Conservation (phyloP, 2,888 invertebrate genomes). For the Seira sanloemensis region DNA sequence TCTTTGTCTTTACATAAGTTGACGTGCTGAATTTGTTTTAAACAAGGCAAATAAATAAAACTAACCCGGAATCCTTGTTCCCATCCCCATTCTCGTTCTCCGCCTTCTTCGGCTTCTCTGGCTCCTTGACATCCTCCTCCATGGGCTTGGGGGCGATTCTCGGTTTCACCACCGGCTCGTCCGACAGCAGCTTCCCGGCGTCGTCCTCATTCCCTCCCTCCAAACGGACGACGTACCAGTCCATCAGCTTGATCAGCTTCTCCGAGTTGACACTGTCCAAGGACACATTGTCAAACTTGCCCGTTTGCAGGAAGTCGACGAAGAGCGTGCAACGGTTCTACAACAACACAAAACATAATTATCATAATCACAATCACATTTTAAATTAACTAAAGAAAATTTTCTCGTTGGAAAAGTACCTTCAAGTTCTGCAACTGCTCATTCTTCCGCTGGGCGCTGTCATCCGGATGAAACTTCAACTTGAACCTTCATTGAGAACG, state of each 20-base stretch:
- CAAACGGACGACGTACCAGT: constrained; percentile 96
- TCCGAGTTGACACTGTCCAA: constrained; percentile 89
- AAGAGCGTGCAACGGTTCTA: constrained; percentile 93
- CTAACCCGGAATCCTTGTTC: constrained; percentile 61
- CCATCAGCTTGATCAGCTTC: constrained; percentile 89
- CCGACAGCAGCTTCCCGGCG: constrained; percentile 70
- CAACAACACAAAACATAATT: constrained; percentile 69
- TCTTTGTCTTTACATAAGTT: not conserved
- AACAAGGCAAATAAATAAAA: not conserved
- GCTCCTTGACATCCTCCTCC: constrained; percentile 41
- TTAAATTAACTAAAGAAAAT: not conserved
- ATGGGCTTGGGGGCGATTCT: constrained; percentile 36
- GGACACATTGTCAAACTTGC: constrained; percentile 84
- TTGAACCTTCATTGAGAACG: constrained; percentile 99
- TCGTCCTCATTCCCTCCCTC: constrained; percentile 89
- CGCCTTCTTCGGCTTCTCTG: constrained; percentile 67
- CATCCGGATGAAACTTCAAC: constrained; percentile 98
- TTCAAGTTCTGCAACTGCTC: constrained; percentile 89
- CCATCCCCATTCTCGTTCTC: constrained; percentile 74
- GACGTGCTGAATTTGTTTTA: not conserved
- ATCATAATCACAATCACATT: not conserved
- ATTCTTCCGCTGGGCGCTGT: constrained; percentile 91
- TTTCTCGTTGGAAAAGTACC: constrained; percentile 77
- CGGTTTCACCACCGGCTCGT: constrained; percentile 63
- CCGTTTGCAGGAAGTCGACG: constrained; percentile 86